Conservation (phyloP, 2,113 vertebrate genomes). For the Brienomyrus brachyistius region DNA sequence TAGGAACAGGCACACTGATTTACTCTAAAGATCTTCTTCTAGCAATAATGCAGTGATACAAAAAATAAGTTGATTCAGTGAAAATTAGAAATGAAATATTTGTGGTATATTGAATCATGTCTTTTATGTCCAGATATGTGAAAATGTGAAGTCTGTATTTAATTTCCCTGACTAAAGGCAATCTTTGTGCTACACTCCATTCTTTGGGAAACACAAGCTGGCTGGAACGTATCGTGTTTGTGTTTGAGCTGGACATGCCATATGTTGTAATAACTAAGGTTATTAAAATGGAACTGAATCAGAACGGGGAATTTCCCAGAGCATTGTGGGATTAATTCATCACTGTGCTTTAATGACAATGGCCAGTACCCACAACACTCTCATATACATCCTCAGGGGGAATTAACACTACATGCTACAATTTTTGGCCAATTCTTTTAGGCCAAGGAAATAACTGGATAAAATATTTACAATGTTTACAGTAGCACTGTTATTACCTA, state of each 20-base stretch:
- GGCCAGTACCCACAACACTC: background rate
- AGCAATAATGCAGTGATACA: background rate
- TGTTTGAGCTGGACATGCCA: background rate
- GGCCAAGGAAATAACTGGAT: background rate
- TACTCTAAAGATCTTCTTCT: background rate
- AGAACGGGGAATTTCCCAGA: background rate
- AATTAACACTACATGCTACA: background rate
- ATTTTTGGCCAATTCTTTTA: background rate
- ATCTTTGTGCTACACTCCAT: background rate
- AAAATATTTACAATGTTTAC: background rate
- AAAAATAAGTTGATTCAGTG: background rate
- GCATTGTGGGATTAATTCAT: background rate
- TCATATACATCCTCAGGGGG: background rate
- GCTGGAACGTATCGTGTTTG: background rate
- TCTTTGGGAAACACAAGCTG: background rate
- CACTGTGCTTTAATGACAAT: background rate
- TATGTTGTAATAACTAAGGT: background rate
- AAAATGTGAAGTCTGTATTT: background rate
- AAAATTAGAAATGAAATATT: background rate
- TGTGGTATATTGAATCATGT: background rate
- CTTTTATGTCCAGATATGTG: background rate
- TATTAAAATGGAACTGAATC: background rate
- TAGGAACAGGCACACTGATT: background rate
- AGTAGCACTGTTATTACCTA: background rate
- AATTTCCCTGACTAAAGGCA: background rate